Evolutionary conservation across 1,140 invertebrate genomes (phyloP).

Genomic region (Cyclargus thomasi): DNA sequence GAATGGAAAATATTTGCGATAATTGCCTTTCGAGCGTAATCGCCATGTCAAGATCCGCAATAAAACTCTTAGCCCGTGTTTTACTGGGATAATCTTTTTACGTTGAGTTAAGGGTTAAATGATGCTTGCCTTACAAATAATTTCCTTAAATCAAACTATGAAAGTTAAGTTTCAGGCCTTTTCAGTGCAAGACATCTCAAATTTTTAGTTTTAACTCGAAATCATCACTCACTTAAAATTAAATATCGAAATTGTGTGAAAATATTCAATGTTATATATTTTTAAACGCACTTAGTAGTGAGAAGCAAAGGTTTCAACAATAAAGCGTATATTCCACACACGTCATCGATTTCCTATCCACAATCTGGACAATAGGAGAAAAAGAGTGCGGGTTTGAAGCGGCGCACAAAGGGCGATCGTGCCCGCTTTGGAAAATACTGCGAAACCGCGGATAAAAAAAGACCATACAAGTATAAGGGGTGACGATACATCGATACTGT

Average conservation of each 20-base stretch:
- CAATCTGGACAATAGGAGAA: constrained; percentile 54
- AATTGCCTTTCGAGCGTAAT: constrained; percentile 11
- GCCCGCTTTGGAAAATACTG: constrained; percentile 43
- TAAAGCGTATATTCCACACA: constrained; percentile 41
- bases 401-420: constrained; percentile 40
- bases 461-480: background rate
- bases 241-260: background rate
- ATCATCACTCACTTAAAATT: background rate
- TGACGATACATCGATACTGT: background rate
- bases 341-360: constrained; percentile 57
- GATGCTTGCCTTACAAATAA: background rate
- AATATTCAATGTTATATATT: constrained; percentile 23
- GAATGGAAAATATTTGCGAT: constrained; percentile 16
- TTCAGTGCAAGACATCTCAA: too few species aligned
- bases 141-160: background rate
- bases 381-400: constrained; percentile 36
- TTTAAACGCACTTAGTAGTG: constrained; percentile 21
- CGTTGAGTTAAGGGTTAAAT: background rate
- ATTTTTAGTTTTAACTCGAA: background rate
- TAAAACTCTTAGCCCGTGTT: constrained; percentile 7
- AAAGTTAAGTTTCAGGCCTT: background rate
- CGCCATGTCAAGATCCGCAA: constrained; percentile 8
- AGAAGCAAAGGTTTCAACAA: constrained; percentile 19
- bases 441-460: constrained; percentile 19
- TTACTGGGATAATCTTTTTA: background rate